Evolutionary conservation across 2,113 vertebrate species (phyloP).

Genomic region (Triplophysa rosa): DNA sequence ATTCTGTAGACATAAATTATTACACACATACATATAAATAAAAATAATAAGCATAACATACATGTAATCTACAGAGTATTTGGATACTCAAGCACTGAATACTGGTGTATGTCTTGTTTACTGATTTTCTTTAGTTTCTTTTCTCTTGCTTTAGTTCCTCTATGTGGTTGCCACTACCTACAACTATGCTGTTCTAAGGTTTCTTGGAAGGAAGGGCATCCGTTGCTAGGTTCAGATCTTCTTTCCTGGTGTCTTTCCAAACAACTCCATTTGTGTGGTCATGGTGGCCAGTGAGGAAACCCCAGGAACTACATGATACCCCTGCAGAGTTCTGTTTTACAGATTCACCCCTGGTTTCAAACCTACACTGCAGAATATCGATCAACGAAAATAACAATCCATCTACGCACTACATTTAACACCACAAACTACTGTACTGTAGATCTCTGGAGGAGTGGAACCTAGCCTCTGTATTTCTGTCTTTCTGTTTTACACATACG

Average conservation of each 20-base stretch:
- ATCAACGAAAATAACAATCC: background rate
- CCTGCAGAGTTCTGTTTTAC: constrained; percentile 34
- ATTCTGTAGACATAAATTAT: too few relatives aligned
- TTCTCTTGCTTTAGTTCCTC: constrained; percentile 78
- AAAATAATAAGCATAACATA: too few relatives aligned
- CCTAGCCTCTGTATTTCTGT: constrained; percentile 25
- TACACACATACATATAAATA: too few relatives aligned
- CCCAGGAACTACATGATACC: constrained; percentile 52
- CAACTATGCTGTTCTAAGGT: constrained; percentile 94
- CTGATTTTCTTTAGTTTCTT: background rate
- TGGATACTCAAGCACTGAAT: too few relatives aligned
- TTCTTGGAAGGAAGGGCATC: constrained; percentile 90
- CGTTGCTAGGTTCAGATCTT: constrained; percentile 78
- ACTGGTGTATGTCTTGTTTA: background rate
- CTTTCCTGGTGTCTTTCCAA: constrained; percentile 36
- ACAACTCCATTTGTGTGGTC: constrained; percentile 39
- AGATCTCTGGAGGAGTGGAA: constrained; percentile 38
- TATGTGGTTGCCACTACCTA: constrained; percentile 93
- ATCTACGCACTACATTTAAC: background rate
- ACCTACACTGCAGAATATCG: constrained; percentile 19
- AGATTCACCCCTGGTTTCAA: constrained; percentile 6
- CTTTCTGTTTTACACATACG: background rate
- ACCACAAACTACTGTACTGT: constrained; percentile 11
- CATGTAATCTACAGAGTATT: too few relatives aligned
- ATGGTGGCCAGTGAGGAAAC: constrained; percentile 38